Evolutionary conservation across 2,888 invertebrate species (phyloP).

Genomic region (Marasmarcha lunaedactyla): DNA sequence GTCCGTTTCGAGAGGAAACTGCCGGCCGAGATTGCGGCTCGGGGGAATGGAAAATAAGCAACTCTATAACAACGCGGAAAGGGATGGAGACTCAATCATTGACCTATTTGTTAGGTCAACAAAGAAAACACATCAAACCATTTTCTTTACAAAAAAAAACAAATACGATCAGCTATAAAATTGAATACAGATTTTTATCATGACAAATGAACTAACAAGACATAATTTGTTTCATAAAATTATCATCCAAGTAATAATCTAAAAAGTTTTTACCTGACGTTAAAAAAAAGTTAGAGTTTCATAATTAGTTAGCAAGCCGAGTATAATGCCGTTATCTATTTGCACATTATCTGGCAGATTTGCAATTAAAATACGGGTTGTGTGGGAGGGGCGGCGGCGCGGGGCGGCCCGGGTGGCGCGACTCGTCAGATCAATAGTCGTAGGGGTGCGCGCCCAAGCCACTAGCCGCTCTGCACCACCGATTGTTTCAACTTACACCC

Average conservation of each 20-base stretch:
- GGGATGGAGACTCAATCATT: slow-evolving; percentile 27
- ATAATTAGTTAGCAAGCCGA: slow-evolving; percentile 61
- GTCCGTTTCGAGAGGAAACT: slow-evolving; percentile 22
- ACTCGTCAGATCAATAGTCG: slow-evolving; percentile 66
- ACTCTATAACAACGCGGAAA: slow-evolving; percentile 32
- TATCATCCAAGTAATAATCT: no score
- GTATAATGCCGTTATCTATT: slow-evolving; percentile 68
- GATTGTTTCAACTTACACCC: slow-evolving; percentile 68
- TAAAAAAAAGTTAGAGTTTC: slow-evolving; percentile 46
- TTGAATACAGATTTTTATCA: no score
- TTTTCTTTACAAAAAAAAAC: not conserved
- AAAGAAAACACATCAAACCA: slow-evolving; percentile 18
- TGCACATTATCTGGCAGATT: slow-evolving; percentile 70
- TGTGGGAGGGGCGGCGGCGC: slow-evolving; percentile 25
- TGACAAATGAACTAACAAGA: no score
- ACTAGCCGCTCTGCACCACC: slow-evolving; percentile 50
- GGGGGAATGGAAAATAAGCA: slow-evolving; percentile 37
- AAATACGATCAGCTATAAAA: not conserved
- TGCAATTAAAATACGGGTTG: slow-evolving; percentile 69
- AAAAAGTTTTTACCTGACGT: no score
- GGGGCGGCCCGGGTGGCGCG: slow-evolving; percentile 31
- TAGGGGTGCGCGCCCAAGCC: slow-evolving; percentile 55
- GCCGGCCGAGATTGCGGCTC: slow-evolving; percentile 27
- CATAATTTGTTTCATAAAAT: no score
- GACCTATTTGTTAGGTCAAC: slow-evolving; percentile 34